Base-by-base conservation (phyloP, 92 coral and sea anemone genomes). In the Nematostella vectensis region DNA sequence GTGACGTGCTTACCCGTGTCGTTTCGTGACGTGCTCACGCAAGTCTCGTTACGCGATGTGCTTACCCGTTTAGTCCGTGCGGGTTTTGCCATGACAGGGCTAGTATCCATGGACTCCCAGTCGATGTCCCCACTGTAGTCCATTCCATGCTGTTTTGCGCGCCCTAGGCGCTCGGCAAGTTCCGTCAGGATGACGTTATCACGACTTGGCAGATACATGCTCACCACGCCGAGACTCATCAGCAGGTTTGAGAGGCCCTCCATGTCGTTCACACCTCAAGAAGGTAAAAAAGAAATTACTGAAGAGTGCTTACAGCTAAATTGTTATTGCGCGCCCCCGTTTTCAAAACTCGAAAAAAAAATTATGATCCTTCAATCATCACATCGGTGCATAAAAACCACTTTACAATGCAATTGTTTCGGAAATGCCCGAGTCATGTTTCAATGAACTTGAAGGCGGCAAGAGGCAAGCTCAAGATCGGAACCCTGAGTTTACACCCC, bases 111-210 rank as follows among this genome's bases (percentile, higher is more conserved):
- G 8, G 6, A 6, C 15, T 33, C 40, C 40, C 40, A 33, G 6
- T 33, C 15, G 40, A 6, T 6, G 8, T 6, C 15, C 8, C 15
- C 40, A 6, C 15, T 15, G 43, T 33, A 26, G 9, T 50, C 50
- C 22, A 31, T 20, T 0, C 22, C 23, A 3, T 30, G 36, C 36
- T 49, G 15, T 25, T 55, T 31, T 23, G 33, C 10, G 27, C 45
- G 23, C 24, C 23, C 36, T 24, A 58, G 47, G 42, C 82, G 33
- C 19, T 52, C 64, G 0, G 57, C 39, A 13, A 78, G 66, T 8
- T 71, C 79, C 45, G 62, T 20, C 21, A 78, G 65, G 15, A 65
- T 70, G 20, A 61, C 69, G 30, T 71, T 58, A 30, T 78, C 79
- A 13, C 55, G 57, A 22, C 70, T 48, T 0, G 70, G 66, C 10